phyloP scores from a whole-genome alignment of 2,888 invertebrate species.

The Eilema sororculum region DNA sequence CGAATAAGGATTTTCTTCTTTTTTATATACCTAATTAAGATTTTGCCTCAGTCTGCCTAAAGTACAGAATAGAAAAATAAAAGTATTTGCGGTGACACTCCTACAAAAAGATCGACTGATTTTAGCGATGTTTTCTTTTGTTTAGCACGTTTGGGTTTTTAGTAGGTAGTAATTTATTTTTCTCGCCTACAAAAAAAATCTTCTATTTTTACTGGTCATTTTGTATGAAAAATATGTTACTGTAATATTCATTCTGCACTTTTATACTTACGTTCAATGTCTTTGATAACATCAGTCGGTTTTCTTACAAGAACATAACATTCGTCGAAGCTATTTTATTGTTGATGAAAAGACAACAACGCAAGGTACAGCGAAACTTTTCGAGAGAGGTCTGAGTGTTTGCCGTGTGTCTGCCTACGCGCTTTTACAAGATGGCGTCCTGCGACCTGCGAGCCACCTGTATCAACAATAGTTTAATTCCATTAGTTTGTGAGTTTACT shows the following conservation, averaged over 20 bases:
- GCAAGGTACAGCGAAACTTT: background rate
- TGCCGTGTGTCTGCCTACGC: constrained; percentile 30
- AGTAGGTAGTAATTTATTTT: constrained; percentile 18
- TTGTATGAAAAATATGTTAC: no score
- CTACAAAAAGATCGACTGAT: no score
- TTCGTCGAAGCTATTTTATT: constrained; percentile 44
- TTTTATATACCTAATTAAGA: no score
- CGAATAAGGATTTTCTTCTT: constrained; percentile 3
- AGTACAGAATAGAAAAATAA: no score
- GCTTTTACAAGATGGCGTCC: constrained; percentile 34
- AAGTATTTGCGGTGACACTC: no score
- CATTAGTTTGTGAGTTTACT: constrained; percentile 56
- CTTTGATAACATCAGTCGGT: constrained; percentile 31
- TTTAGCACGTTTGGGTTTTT: no score
- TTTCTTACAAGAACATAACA: constrained; percentile 32
- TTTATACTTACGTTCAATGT: no score
- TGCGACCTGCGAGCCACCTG: constrained; percentile 59
- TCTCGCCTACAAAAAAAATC: constrained; percentile 24
- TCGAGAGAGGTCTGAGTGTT: constrained; percentile 41
- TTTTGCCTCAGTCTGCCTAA: no score
- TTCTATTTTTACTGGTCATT: no score
- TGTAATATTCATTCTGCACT: no score
- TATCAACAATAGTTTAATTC: constrained; percentile 70
- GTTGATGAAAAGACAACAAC: constrained; percentile 58
- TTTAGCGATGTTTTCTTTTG: no score